Evolutionary conservation across 2,888 invertebrate species (phyloP), one percentile per base, ranked within the genome.

Genomic region (Coelinius sp.): DNA sequence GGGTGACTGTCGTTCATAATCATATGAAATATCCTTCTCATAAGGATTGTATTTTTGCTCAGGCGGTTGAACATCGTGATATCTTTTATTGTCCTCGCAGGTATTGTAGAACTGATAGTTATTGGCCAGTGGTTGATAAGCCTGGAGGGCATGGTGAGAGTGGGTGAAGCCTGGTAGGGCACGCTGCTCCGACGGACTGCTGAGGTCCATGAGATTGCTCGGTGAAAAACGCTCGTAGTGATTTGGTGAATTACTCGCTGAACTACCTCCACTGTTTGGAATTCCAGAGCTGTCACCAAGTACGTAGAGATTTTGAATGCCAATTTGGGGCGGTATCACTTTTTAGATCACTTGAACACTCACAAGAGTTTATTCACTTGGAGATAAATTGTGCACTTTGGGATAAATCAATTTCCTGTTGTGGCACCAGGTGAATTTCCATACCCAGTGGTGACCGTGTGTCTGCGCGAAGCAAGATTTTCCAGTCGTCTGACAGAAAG

Each of bases 231-330:
- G 80, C 22, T 82, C 83, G 72, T 82, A 84, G 22, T 80, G 81
- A 44, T 83, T 76, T 0, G 86, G 85, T 6, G 86, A 85, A 31
- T 83, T 85, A 53, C 86, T 84, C 0, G 84, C 82, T 0, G 86
- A 86, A 70, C 85, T 86, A 17, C 82, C 84, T 2, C 81, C 84
- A 67, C 84, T 84, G 65, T 84, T 82, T 0, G 84, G 84, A 7
- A 84, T 81, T 0, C 84, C 84, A 17, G 84, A 82, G 68, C 83
- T 84, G 75, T 84, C 84, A 65, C 82, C 82, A 14, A 84, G 65
- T 22, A 80, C 64, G 31, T 82, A 79, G 59, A 81, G 69, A 22
- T 78, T 78, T 6, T 79, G 78, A 24, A 81, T 73, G 5, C 24
- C 52, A 12, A 41, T 80, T 0, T 80, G 69, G 22, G 72, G 71